These are phyloP conservation scores for Serrognathus titanus DNA, from an alignment of 2,888 invertebrate species.

Conservation along the genomic window DNA sequence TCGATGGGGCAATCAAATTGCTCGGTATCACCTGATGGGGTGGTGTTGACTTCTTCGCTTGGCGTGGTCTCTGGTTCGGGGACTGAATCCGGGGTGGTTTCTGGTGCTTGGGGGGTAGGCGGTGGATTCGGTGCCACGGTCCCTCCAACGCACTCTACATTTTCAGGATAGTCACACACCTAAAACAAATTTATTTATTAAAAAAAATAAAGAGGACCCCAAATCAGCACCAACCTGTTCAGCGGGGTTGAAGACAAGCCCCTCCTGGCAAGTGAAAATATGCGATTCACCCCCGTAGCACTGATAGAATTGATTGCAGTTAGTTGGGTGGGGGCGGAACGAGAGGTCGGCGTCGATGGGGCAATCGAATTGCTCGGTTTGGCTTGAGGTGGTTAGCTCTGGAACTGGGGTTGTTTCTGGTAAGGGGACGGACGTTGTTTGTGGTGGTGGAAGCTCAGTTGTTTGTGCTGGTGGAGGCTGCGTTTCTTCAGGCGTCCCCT, in stretches of 20 bases:
- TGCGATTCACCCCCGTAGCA: neutral
- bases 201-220: too few relatives aligned
- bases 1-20: neutral
- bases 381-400: neutral
- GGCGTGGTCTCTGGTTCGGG: too few relatives aligned
- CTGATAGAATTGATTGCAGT: neutral
- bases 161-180: neutral
- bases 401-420: neutral
- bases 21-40: neutral
- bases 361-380: neutral
- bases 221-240: neutral
- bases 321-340: neutral
- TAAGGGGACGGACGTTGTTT: too few relatives aligned
- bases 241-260: neutral
- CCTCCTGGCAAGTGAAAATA: slow-evolving; percentile 1
- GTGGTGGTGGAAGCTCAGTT: too few relatives aligned
- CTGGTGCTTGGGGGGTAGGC: neutral
- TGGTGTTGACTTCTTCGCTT: neutral
- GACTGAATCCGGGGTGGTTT: too few relatives aligned
- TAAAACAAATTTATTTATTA: too few relatives aligned
- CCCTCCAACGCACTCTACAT: neutral
- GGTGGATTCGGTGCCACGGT: neutral
- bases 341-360: neutral
- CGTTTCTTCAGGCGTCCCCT: too few relatives aligned
- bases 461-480: too few relatives aligned